phyloP scores from a whole-genome alignment of 2,797 vertebrate genomes.

The Phylloscopus collybita region DNA sequence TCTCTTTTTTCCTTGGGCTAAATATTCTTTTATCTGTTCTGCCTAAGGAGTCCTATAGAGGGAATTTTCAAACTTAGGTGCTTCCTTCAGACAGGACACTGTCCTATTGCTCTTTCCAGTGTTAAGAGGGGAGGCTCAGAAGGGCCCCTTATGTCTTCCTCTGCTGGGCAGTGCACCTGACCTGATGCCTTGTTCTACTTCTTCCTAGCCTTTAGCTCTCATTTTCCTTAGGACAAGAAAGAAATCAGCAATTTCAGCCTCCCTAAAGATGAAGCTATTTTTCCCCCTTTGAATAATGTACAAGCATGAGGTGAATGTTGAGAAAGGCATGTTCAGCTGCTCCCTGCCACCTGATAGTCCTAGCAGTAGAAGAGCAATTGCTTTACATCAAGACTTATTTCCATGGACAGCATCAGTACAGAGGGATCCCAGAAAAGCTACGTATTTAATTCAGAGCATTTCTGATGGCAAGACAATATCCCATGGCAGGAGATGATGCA shows the following conservation, averaged over 20 bases:
- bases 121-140: background rate
- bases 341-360: constrained; percentile 77
- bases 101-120: background rate
- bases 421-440: constrained; percentile 47
- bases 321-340: constrained; percentile 84
- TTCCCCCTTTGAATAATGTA: constrained; percentile 50
- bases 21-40: background rate
- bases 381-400: constrained; percentile 68
- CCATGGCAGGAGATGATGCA: constrained; percentile 33
- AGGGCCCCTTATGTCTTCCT: background rate
- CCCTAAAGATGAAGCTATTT: constrained; percentile 56
- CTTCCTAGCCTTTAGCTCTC: background rate
- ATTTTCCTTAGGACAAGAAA: background rate
- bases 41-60: background rate
- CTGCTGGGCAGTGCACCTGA: background rate
- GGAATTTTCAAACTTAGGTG: background rate
- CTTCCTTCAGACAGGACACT: background rate
- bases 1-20: background rate
- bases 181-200: background rate
- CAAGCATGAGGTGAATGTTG: constrained; percentile 70
- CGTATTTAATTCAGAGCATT: constrained; percentile 30
- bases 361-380: constrained; percentile 47
- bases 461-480: constrained; percentile 34
- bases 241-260: constrained; percentile 23
- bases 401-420: constrained; percentile 16